Conservation (phyloP, 2,113 vertebrate species). For the Sorex fumeus region DNA sequence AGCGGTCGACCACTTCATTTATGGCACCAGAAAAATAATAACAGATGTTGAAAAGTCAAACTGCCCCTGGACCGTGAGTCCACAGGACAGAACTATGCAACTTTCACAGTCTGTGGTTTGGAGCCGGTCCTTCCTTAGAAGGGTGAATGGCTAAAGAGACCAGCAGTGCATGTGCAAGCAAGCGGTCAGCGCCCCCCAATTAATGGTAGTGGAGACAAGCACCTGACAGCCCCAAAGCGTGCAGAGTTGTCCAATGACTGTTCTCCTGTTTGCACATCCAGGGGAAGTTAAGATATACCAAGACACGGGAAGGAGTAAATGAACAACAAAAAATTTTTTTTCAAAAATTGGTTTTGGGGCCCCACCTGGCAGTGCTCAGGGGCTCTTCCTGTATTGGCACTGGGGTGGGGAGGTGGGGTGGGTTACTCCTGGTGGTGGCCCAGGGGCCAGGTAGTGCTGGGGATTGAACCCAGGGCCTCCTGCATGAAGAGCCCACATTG, state of each 20-base stretch:
- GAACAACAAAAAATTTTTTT: too few species aligned
- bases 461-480: too few species aligned
- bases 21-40: constrained; percentile 63
- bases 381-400: too few species aligned
- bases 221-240: neutral
- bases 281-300: neutral
- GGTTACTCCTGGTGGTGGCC: too few species aligned
- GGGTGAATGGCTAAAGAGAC: constrained; percentile 8
- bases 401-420: too few species aligned
- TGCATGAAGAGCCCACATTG: too few species aligned
- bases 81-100: neutral
- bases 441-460: too few species aligned
- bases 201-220: neutral
- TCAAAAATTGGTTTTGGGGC: too few species aligned
- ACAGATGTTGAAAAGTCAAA: constrained; percentile 55
- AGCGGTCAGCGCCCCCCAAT: neutral
- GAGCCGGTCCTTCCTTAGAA: neutral
- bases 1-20: constrained; percentile 38
- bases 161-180: neutral
- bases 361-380: too few species aligned
- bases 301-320: neutral
- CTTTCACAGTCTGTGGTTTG: constrained; percentile 15
- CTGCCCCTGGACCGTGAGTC: neutral
- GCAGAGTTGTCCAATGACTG: neutral
- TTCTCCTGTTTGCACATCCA: neutral